Evolutionary conservation across 2,797 vertebrate genomes (phyloP), one percentile per base, ranked within the genome.

Genomic region (Balearica regulorum): DNA sequence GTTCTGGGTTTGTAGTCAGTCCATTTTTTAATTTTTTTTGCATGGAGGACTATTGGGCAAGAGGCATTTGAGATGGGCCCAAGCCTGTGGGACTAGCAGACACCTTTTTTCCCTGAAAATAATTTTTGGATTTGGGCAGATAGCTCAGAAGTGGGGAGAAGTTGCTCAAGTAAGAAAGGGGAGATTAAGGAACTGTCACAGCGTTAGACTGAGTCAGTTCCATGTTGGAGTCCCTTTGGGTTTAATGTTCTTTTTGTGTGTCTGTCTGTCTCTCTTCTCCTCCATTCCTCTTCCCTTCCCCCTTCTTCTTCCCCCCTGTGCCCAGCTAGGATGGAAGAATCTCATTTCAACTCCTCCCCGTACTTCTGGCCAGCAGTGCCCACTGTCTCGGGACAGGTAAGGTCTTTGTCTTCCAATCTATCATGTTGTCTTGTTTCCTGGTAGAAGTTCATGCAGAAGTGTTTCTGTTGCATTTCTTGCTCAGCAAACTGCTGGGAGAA

Each of bases 281-380:
- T 89, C 53, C 55, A 61, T 71, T 95, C 68, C 68, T 94, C 82
- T 94, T 78, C 83, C 90, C 68, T 95, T 90, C 44, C 87, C 84
- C 96, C 87, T 97, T 88, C 92, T 43, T 96, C 58, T 93, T 87
- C 85, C 77, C 93, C 83, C 22, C 87, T 96, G 87, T 86, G 96
- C 96, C 93, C 96, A 98, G 98, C 97, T 98, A 98, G 99, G 98
- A 99, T 99, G 99, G 99, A 99, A 98, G 99, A 99, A 98, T 99
- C 99, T 98, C 99, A 99, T 98, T 99, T 99, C 98, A 99, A 99
- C 98, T 99, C 99, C 87, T 99, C 99, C 57, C 99, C 99, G 7
- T 99, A 99, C 98, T 99, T 99, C 98, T 99, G 99, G 99, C 99
- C 99, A 96, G 99, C 98, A 28, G 98, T 99, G 91, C 98, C 99